Conservation (phyloP, 2,797 vertebrate genomes). For the Meda fulgida region DNA sequence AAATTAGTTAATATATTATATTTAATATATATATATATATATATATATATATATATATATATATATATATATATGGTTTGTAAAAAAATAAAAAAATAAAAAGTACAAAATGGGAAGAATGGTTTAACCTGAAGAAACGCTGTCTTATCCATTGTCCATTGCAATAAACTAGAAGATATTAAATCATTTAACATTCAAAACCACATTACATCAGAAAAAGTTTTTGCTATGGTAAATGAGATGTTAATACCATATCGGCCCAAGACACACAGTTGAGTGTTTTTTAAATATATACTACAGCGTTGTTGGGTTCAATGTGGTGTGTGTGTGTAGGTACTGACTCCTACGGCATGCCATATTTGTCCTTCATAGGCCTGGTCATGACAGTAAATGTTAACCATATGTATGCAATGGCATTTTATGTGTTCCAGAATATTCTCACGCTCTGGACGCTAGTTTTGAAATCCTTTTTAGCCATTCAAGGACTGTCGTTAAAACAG, state of each 20-base stretch:
- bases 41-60: too few relatives aligned
- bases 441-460: slow-evolving; percentile 69
- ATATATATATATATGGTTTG: not conserved
- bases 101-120: not conserved
- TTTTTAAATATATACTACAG: slow-evolving; percentile 78
- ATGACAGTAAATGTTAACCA: slow-evolving; percentile 67
- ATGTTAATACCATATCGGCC: slow-evolving; percentile 78
- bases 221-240: slow-evolving; percentile 71
- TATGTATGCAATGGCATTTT: slow-evolving; percentile 65
- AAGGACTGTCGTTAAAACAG: slow-evolving; percentile 72
- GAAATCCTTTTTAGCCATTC: slow-evolving; percentile 74
- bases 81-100: too few relatives aligned
- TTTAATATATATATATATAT: too few relatives aligned
- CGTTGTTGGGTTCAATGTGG: slow-evolving; percentile 9
- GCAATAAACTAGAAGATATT: slow-evolving; percentile 75
- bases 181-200: slow-evolving; percentile 70
- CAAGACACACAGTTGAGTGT: slow-evolving; percentile 74
- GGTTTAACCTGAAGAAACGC: slow-evolving; percentile 68
- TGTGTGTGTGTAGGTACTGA: slow-evolving; percentile 57
- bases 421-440: slow-evolving; percentile 61
- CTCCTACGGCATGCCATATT: slow-evolving; percentile 68
- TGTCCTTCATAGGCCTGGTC: slow-evolving; percentile 69
- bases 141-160: slow-evolving; percentile 63
- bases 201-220: slow-evolving; percentile 79
- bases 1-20: not conserved